A percentile compares a stretch with the other conserved stretches of the same genome.
Conservation (phyloP, 2,797 vertebrate genomes). For the Merluccius polli region DNA sequence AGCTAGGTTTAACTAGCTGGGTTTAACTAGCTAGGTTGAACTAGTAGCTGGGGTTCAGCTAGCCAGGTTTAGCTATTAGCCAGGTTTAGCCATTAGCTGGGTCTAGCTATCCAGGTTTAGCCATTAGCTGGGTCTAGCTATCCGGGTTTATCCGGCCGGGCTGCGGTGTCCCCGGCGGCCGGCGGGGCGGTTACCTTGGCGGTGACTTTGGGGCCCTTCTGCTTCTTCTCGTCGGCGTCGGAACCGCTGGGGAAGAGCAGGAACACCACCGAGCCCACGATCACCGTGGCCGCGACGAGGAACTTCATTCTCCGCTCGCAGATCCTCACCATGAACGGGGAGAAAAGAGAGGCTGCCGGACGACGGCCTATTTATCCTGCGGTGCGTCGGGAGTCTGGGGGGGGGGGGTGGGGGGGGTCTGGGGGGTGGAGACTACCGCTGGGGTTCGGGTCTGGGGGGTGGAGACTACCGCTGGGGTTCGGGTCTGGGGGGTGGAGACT, state of each 20-base stretch:
- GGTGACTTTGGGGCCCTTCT: conserved; percentile 94
- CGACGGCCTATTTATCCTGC: conserved; percentile 22
- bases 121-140: too few species aligned
- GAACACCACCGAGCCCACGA: conserved; percentile 80
- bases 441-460: conserved; percentile 41
- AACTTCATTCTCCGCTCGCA: conserved; percentile 87
- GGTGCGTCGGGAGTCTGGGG: conserved; percentile 39
- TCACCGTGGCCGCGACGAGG: conserved; percentile 79
- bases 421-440: conserved; percentile 58
- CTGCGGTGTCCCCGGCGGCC: too few species aligned
- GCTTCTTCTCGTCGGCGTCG: conserved; percentile 89
- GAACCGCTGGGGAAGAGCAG: conserved; percentile 84
- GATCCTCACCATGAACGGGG: conserved; percentile 83
- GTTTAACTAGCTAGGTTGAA: too few species aligned
- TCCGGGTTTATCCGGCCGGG: too few species aligned
- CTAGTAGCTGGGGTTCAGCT: too few species aligned
- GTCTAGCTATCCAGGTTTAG: too few species aligned
- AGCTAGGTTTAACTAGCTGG: too few species aligned
- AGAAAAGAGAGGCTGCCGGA: conserved; percentile 1
- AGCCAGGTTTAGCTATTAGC: too few species aligned
- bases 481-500: too few species aligned
- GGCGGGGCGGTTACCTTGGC: conserved; percentile 74
- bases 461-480: conserved; percentile 41
- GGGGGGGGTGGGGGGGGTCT: conserved; percentile 27
- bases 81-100: too few species aligned